Conservation (phyloP, 64 coral and sea anemone species). For the Porites lutea region DNA sequence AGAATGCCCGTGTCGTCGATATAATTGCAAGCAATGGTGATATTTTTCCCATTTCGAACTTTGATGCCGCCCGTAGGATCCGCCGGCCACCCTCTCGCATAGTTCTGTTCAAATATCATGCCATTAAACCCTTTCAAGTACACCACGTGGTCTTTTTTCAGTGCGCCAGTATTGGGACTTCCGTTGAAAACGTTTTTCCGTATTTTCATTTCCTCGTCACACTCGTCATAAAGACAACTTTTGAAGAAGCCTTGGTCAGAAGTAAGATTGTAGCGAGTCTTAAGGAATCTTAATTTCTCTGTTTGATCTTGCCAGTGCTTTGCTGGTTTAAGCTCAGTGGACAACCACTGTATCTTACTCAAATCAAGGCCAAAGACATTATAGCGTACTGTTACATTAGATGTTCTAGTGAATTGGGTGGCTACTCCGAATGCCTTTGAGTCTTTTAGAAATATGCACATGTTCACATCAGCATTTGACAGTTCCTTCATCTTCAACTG, state of each 20-base stretch:
- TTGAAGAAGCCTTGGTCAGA: slow-evolving; percentile 28
- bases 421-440: slow-evolving; percentile 28
- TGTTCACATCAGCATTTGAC: neutral
- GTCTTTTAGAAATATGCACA: slow-evolving; percentile 12
- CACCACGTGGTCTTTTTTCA: slow-evolving; percentile 16
- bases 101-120: neutral
- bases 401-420: neutral
- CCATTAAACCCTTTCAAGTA: slow-evolving; percentile 48
- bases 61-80: slow-evolving; percentile 21
- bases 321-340: neutral
- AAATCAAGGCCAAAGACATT: slow-evolving; percentile 48
- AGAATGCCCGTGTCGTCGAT: slow-evolving; percentile 47
- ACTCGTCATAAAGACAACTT: slow-evolving; percentile 23
- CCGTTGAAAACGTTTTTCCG: slow-evolving; percentile 42
- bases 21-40: slow-evolving; percentile 36
- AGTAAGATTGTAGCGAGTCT: neutral
- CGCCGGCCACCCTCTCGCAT: slow-evolving; percentile 37
- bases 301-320: neutral
- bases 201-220: neutral
- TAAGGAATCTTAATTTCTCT: neutral
- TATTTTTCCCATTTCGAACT: slow-evolving; percentile 1
- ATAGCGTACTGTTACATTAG: neutral
- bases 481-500: neutral
- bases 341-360: slow-evolving; percentile 25
- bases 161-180: slow-evolving; percentile 25